Evolutionary conservation across 2,113 vertebrate species (phyloP).

Genomic region (Hydropotes inermis): DNA sequence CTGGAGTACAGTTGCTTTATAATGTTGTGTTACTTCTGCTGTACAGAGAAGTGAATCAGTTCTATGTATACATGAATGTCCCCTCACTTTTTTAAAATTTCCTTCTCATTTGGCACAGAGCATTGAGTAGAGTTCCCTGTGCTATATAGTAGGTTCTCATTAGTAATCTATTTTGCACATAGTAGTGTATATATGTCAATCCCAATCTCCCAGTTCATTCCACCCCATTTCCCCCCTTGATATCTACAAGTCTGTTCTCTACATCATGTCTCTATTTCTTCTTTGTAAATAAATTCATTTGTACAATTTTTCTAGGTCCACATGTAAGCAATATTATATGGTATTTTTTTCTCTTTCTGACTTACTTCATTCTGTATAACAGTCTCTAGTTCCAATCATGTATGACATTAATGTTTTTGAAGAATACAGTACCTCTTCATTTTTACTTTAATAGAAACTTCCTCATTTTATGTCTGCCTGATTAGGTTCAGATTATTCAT

Average conservation of each 20-base stretch:
- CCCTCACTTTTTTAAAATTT: neutral
- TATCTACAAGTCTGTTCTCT: neutral
- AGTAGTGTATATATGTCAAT: neutral
- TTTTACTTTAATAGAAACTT: neutral
- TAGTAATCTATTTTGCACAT: neutral
- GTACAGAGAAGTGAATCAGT: neutral
- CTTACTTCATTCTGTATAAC: neutral
- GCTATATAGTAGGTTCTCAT: neutral
- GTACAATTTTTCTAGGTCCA: neutral
- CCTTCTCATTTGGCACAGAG: neutral
- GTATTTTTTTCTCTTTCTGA: neutral
- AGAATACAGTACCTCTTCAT: neutral
- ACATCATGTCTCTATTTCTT: neutral
- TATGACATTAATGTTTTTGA: neutral
- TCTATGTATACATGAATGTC: neutral
- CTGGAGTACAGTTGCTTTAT: neutral
- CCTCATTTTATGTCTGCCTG: neutral
- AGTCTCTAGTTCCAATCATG: neutral
- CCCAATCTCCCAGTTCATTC: neutral
- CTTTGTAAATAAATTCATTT: neutral
- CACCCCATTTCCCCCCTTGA: neutral
- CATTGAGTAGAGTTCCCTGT: neutral
- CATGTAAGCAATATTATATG: neutral
- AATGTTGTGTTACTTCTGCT: neutral
- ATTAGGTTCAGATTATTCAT: neutral